These are phyloP conservation scores for Tortricodes alternella DNA, from an alignment of 2,888 invertebrate genomes.

Conservation along the genomic window DNA sequence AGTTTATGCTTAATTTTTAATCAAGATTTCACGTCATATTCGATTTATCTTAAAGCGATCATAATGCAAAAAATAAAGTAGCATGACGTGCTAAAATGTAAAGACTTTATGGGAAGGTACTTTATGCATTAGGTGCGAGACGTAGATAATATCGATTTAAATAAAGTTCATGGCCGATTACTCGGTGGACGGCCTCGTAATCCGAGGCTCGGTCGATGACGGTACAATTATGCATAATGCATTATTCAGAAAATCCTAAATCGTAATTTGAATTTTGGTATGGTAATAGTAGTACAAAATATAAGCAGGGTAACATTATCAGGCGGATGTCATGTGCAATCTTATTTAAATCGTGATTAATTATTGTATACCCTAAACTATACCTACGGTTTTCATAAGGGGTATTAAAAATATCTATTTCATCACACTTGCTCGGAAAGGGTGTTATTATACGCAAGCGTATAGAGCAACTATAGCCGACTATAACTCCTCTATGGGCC, in stretches of 20 bases:
- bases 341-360: too few species aligned
- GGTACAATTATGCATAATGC: constrained; percentile 23
- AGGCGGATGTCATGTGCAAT: too few species aligned
- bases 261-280: not conserved
- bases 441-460: too few species aligned
- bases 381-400: too few species aligned
- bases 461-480: too few species aligned
- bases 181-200: constrained; percentile 45
- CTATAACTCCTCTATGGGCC: too few species aligned
- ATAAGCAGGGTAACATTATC: not conserved
- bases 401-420: too few species aligned
- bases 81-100: constrained; percentile 2
- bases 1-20: not conserved
- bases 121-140: constrained; percentile 3
- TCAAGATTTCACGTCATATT: not conserved
- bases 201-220: constrained; percentile 38
- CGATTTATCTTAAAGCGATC: not conserved
- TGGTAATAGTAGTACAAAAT: not conserved
- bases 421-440: too few species aligned
- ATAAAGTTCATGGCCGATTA: constrained; percentile 33
- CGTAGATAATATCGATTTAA: constrained; percentile 13
- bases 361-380: too few species aligned
- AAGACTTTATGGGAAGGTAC: not conserved
- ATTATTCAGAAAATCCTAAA: constrained; percentile 4
- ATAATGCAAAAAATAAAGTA: not conserved